Evolutionary conservation across 2,797 vertebrate species (phyloP), one percentile per base, ranked within the genome.

Genomic region (Anguilla marmorata): DNA sequence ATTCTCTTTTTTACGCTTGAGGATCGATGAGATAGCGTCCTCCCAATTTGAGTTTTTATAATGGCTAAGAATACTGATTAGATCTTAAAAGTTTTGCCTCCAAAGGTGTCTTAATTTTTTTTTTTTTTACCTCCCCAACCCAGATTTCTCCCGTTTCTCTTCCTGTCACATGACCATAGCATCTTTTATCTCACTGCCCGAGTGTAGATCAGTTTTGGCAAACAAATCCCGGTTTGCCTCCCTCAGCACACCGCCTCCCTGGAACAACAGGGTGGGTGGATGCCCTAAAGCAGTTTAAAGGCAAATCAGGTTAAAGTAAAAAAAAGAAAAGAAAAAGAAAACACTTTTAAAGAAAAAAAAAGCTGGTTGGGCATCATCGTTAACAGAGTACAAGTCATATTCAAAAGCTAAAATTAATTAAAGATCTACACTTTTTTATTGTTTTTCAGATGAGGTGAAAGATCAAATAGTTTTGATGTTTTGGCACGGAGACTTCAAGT

Each of bases 231-330:
- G 76, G 88, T 88, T 90, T 79, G 87, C 87, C 91, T 91, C 54
- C 89, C 88, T 90, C 24, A 54, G 30, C 87, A 87, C 92, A 91
- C 93, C 94, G 63, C 94, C 94, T 94, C 96, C 91, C 92, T 92
- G 94, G 96, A 96, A 96, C 95, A 95, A 84, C 87, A 89, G 92
- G 95, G 76, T 94, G 94, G 94, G 94, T 93, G 90, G 90, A 89
- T 88, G 85, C 87, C 92, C 54, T 91, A 92, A n/a, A 93, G 90
- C 91, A 86, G 92, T 94, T 37, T 93, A 2, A 21, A 91, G 94
- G 94, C 94, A 96, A 96, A 96, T 95, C 95, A 94, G 87, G 95
- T 93, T 93, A 89, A 93, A 89, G 90, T 80, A 74, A 88, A 86
- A 87, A 95, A 95, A 41, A 41, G 37, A 92, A 93, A 33, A 91